Base-by-base conservation (phyloP, 2,888 invertebrate species). In the Gandaritis pyraliata region DNA sequence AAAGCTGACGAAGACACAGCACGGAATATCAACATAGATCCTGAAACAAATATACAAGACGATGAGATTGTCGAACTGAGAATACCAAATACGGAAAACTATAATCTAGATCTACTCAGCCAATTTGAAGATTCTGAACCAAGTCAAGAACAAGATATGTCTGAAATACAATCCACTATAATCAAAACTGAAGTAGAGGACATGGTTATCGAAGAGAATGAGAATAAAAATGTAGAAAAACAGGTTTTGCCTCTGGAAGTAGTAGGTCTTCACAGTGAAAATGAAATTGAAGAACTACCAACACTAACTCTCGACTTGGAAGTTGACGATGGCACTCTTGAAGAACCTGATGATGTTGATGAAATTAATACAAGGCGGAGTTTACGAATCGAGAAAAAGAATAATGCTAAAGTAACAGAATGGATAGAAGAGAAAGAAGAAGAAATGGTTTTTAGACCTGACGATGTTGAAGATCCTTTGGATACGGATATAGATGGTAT, bases 21-120 rank as follows among this genome's bases (percentile, higher is more conserved):
- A 30, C n/a, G n/a, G 13, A 0, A 30, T 16, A 10, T 10, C 10
- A 13, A 30, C 2, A 1, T 23, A 13, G 33, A 33, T 11, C n/a
- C 3, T 8, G 48, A 30, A 48, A 29, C 2, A 8, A 33, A 30
- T 4, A 10, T 2, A 13, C 18, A 4, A 16, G 15, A 45, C 16
- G n/a, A 54, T 47, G 49, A 38, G 10, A 33, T 63, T 51, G 54
- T 61, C 13, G 47, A 63, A 38, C 41, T 63, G 8, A 49, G 53
- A 36, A 63, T 63, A 58, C 63, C 63, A 0, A 63, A 51, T 12
- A 58, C 63, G 41, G 63, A 55, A 52, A 53, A 53, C 46, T 53
- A 16, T 39, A 36, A 54, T 5, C 10, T 8, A 5, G 58, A 58
- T 10, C 38, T 52, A 11, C 48, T 58, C 16, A 54, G 30, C n/a